Evolutionary conservation across 1,140 invertebrate genomes (phyloP).

Genomic region (Ectropis grisescens): DNA sequence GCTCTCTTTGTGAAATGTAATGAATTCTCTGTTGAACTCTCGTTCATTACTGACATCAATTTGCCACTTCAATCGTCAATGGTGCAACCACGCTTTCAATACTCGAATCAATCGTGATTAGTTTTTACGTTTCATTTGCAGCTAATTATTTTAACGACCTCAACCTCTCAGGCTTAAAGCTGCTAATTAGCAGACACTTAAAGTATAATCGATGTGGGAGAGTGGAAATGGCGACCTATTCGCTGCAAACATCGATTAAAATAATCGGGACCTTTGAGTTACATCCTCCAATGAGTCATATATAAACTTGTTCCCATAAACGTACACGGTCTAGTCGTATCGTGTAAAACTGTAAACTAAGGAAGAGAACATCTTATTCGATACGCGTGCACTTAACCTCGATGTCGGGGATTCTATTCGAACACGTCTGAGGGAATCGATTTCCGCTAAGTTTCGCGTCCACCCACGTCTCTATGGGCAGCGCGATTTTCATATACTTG

Average conservation of each 20-base stretch:
- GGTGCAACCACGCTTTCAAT: slow-evolving; percentile 8
- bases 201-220: not conserved
- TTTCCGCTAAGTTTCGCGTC: slow-evolving; percentile 41
- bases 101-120: slow-evolving; percentile 2
- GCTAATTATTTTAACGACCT: too few relatives aligned
- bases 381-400: slow-evolving; percentile 39
- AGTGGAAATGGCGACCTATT: not conserved
- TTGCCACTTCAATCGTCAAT: slow-evolving; percentile 6
- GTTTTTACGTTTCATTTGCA: not conserved
- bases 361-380: slow-evolving; percentile 44
- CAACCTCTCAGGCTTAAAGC: too few relatives aligned
- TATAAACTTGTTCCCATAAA: too few relatives aligned
- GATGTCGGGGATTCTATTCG: slow-evolving; percentile 31
- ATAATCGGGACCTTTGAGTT: not conserved
- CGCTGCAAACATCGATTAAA: not conserved
- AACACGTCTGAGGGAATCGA: slow-evolving; percentile 36
- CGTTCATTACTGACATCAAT: slow-evolving; percentile 13
- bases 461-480: slow-evolving; percentile 27
- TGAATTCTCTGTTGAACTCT: slow-evolving; percentile 15
- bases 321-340: too few relatives aligned
- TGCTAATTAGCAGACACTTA: not conserved
- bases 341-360: too few relatives aligned
- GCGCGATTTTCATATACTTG: slow-evolving; percentile 21
- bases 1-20: slow-evolving; percentile 23
- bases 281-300: not conserved